Evolutionary conservation across 2,797 vertebrate species (phyloP).

Genomic region (Gephyroberyx darwinii): DNA sequence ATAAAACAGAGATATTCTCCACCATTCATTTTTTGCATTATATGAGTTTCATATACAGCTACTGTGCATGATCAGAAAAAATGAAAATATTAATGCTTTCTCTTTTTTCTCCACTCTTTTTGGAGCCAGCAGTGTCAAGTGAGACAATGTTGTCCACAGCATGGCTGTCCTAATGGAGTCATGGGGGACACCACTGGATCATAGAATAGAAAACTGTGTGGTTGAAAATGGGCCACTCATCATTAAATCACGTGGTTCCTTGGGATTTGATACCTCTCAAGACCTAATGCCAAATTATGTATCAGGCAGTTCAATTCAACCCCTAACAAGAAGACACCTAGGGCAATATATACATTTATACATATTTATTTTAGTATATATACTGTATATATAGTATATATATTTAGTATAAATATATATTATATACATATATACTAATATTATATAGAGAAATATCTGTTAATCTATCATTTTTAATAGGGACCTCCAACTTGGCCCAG

Average conservation of each 20-base stretch:
- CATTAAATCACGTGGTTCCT: neutral
- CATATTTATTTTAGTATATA: no score
- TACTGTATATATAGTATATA: no score
- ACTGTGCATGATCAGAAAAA: neutral
- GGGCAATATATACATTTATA: neutral
- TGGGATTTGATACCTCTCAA: neutral
- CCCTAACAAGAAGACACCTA: no score
- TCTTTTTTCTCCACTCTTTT: no score
- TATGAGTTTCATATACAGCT: slow-evolving; percentile 27
- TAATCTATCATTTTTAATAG: neutral
- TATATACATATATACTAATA: no score
- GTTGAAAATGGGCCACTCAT: neutral
- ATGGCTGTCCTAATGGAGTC: slow-evolving; percentile 9
- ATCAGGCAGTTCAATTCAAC: neutral
- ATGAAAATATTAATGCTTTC: no score
- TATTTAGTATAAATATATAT: no score
- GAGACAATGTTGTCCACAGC: neutral
- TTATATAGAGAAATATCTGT: neutral
- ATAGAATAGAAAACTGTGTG: neutral
- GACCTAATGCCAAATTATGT: neutral
- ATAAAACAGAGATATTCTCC: neutral
- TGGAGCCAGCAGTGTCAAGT: no score
- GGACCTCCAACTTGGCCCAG: neutral
- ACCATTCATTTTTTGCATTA: neutral
- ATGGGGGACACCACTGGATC: neutral